Evolutionary conservation across 2,888 invertebrate genomes (phyloP).

Genomic region (Xestia rhomboidea): DNA sequence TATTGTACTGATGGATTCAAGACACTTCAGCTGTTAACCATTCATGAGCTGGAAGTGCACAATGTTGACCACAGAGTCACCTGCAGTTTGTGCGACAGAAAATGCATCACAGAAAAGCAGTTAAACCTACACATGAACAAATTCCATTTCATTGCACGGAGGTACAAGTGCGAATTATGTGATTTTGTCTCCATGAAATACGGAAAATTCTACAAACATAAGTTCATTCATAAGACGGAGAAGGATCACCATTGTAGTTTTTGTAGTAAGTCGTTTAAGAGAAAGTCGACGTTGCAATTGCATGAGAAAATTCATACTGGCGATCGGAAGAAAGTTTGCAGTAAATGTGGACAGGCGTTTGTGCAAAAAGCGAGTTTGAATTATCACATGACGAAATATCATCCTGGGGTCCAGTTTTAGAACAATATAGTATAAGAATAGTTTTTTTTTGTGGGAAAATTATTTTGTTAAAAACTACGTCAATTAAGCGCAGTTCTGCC

Average conservation of each 20-base stretch:
- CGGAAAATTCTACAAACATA: conserved; percentile 81
- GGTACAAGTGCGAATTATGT: conserved; percentile 79
- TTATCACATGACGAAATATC: conserved; percentile 86
- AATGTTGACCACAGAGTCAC: conserved; percentile 79
- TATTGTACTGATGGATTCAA: conserved; percentile 77
- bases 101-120: conserved; percentile 77
- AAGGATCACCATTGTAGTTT: conserved; percentile 85
- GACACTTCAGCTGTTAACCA: conserved; percentile 71
- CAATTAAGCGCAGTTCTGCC: too few species aligned
- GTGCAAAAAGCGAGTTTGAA: conserved; percentile 87
- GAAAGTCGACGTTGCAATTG: conserved; percentile 77
- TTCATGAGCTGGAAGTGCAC: conserved; percentile 80
- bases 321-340: conserved; percentile 82
- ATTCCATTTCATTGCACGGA: conserved; percentile 83
- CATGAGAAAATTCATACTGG: conserved; percentile 86
- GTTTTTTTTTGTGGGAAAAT: too few species aligned
- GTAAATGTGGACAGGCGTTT: conserved; percentile 83
- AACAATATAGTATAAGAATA: too few species aligned
- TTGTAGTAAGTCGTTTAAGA: conserved; percentile 85
- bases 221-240: conserved; percentile 82
- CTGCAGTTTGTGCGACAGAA: conserved; percentile 81
- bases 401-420: conserved; percentile 68
- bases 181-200: conserved; percentile 82
- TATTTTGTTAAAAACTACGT: too few species aligned
- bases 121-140: conserved; percentile 77